Percentiles rank a stretch among this genome's conserved stretches.
Conservation (phyloP, 2,113 vertebrate genomes). For the Silurus asotus region DNA sequence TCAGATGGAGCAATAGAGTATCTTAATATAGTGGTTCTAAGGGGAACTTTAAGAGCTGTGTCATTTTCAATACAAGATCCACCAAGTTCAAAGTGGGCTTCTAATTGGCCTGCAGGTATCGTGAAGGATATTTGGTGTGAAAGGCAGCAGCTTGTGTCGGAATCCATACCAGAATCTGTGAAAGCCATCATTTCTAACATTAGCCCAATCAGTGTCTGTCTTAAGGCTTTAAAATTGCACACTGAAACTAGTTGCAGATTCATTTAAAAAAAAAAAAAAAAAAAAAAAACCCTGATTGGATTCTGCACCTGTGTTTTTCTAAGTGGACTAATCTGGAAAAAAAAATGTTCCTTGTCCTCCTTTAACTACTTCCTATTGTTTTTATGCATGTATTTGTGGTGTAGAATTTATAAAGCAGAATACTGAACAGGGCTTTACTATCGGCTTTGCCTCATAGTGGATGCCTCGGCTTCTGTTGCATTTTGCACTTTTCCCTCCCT, state of each 20-base stretch:
- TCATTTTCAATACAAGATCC: background rate
- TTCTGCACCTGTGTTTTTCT: conserved; percentile 5
- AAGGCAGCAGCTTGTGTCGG: background rate
- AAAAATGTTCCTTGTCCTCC: background rate
- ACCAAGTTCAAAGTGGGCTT: background rate
- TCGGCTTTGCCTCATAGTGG: conserved; percentile 4
- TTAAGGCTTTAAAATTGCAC: background rate
- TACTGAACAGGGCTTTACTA: conserved; percentile 35
- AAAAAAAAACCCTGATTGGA: background rate
- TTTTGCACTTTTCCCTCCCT: conserved; percentile 44
- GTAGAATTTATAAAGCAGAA: conserved; percentile 26
- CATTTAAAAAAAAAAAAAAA: background rate
- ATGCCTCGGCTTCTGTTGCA: conserved; percentile 36
- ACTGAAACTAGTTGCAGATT: background rate
- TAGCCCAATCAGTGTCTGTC: background rate
- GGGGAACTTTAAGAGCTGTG: background rate
- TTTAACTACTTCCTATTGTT: conserved; percentile 26
- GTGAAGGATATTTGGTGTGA: background rate
- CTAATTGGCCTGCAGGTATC: background rate
- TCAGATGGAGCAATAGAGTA: background rate
- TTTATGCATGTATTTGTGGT: conserved; percentile 25
- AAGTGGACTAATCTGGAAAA: background rate
- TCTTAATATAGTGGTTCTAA: conserved; percentile 15
- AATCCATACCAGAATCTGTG: background rate
- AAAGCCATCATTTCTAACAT: background rate